Percentiles rank a stretch among this genome's conserved stretches.
These are phyloP conservation scores for Poeciliopsis retropinna DNA, from an alignment of 2,113 vertebrate genomes.

Conservation along the genomic window DNA sequence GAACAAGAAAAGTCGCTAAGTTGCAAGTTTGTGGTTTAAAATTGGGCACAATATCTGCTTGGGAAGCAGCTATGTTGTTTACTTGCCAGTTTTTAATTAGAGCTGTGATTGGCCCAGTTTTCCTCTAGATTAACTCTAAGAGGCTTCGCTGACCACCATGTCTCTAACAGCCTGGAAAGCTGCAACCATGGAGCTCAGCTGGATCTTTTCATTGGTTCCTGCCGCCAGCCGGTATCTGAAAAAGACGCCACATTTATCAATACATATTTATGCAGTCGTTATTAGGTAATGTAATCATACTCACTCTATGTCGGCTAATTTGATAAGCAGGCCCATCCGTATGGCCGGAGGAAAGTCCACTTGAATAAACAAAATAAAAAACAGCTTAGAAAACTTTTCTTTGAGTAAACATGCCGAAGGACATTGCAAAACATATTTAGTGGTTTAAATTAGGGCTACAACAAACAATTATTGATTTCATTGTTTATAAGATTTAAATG, in stretches of 20 bases:
- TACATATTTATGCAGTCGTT: not conserved
- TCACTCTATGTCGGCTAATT: slow-evolving; percentile 96
- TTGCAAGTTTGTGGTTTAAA: not conserved
- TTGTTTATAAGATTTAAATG: too few relatives aligned
- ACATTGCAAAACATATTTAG: not conserved
- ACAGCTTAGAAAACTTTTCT: not conserved
- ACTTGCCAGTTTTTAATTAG: not conserved
- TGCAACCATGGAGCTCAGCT: slow-evolving; percentile 94
- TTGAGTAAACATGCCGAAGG: too few relatives aligned
- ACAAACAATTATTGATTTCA: too few relatives aligned
- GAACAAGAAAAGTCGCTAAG: not conserved
- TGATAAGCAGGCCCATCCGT: slow-evolving; percentile 90
- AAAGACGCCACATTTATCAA: not conserved
- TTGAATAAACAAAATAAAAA: slow-evolving; percentile 42
- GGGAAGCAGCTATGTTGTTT: not conserved
- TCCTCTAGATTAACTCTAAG: slow-evolving; percentile 21
- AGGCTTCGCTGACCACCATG: slow-evolving; percentile 88
- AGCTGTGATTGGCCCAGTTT: not conserved
- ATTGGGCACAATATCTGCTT: not conserved
- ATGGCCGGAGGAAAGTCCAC: slow-evolving; percentile 93
- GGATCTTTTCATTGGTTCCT: slow-evolving; percentile 94
- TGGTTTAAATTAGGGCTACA: not conserved
- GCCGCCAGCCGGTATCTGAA: slow-evolving; percentile 89
- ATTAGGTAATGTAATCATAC: slow-evolving; percentile 51
- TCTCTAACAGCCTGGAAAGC: slow-evolving; percentile 96